Conservation (phyloP, 2,113 vertebrate genomes). For the Malurus melanocephalus region DNA sequence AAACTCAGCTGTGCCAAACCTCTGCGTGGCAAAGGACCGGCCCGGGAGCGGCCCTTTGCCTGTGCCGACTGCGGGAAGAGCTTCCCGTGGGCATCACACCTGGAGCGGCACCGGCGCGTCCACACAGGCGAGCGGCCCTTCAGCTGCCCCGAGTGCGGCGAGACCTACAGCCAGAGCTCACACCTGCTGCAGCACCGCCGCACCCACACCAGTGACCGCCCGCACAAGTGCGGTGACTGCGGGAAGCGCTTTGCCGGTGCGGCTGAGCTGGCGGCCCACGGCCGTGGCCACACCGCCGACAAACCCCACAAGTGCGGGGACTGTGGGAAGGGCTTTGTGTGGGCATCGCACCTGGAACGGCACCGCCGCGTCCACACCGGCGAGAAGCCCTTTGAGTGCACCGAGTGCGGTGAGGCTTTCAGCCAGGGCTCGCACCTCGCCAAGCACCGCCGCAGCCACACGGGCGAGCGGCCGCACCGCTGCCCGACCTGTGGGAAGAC, state of each 20-base stretch:
- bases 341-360: slow-evolving; percentile 67
- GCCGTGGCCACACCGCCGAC: slow-evolving; percentile 8
- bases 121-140: slow-evolving; percentile 41
- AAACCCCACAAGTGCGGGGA: not conserved
- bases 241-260: slow-evolving; percentile 17
- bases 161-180: slow-evolving; percentile 46
- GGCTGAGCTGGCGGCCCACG: not conserved
- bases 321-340: slow-evolving; percentile 65
- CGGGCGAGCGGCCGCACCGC: slow-evolving; percentile 30
- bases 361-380: slow-evolving; percentile 4
- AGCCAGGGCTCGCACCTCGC: slow-evolving; percentile 43
- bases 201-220: slow-evolving; percentile 5
- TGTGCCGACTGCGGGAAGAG: slow-evolving; percentile 28
- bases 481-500: slow-evolving; percentile 62
- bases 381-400: slow-evolving; percentile 11
- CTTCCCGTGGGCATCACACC: slow-evolving; percentile 35
- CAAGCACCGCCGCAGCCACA: slow-evolving; percentile 55
- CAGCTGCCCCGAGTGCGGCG: slow-evolving; percentile 7
- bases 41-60: not conserved
- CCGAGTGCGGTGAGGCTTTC: slow-evolving; percentile 27
- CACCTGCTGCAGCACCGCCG: slow-evolving; percentile 51
- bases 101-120: slow-evolving; percentile 37
- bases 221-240: slow-evolving; percentile 1
- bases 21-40: accelerated
- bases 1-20: not conserved